Percentiles rank a stretch among this genome's conserved stretches.
phyloP scores from a whole-genome alignment of 1,140 invertebrate species.

The Notospermus geniculatus region DNA sequence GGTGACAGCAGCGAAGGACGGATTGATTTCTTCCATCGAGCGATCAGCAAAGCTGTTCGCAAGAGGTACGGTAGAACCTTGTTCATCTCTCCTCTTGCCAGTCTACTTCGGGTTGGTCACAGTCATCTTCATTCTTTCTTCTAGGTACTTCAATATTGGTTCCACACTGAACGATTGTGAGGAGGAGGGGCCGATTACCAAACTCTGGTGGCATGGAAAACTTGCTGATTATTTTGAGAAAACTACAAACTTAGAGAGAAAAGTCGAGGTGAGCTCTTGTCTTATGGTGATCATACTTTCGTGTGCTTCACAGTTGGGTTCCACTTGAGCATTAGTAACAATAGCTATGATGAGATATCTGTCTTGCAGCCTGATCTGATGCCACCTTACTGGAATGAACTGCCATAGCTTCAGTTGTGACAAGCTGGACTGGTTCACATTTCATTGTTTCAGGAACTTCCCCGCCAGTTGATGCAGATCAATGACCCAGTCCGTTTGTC shows the following conservation, averaged over 20 bases:
- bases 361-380: too few relatives aligned
- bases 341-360: too few relatives aligned
- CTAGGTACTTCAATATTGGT: background rate
- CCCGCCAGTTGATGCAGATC: conserved; percentile 44
- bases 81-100: background rate
- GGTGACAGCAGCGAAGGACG: conserved; percentile 30
- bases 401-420: too few relatives aligned
- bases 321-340: too few relatives aligned
- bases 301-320: background rate
- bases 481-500: conserved; percentile 43
- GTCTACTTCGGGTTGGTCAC: background rate
- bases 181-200: conserved; percentile 35
- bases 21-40: conserved; percentile 43
- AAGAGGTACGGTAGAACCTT: conserved; percentile 31
- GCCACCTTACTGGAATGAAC: too few relatives aligned
- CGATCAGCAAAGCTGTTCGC: conserved; percentile 52
- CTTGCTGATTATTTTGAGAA: conserved; percentile 23
- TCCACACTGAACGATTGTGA: conserved; percentile 9
- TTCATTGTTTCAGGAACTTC: conserved; percentile 38
- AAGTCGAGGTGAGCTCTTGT: conserved; percentile 18
- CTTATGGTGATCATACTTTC: background rate
- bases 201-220: conserved; percentile 46
- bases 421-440: background rate
- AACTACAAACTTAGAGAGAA: conserved; percentile 11
- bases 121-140: background rate